Conservation (phyloP, 1,140 invertebrate genomes). For the Spodoptera frugiperda region DNA sequence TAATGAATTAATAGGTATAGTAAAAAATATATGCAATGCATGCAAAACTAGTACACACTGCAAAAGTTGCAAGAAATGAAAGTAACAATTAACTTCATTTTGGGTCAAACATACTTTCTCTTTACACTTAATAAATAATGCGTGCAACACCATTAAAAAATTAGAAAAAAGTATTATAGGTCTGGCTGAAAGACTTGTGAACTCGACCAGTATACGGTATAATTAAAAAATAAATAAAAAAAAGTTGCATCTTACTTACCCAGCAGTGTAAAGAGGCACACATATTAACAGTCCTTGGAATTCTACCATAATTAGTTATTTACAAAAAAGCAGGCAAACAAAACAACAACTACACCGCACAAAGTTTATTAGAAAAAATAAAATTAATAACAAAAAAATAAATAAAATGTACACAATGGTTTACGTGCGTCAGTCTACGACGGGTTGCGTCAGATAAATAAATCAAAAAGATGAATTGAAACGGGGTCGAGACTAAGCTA, state of each 20-base stretch:
- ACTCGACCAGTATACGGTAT: not conserved
- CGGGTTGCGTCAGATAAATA: not conserved
- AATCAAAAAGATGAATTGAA: constrained; percentile 24
- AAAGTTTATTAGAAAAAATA: constrained; percentile 5
- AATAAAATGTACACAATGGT: constrained; percentile 19
- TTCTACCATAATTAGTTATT: constrained; percentile 54
- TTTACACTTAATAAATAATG: constrained; percentile 1
- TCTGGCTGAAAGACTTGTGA: not conserved
- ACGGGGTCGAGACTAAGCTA: constrained; percentile 7
- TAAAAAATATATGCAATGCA: no score
- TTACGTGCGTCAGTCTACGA: constrained; percentile 12
- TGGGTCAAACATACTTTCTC: not conserved
- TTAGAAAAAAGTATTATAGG: not conserved
- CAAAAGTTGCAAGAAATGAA: not conserved
- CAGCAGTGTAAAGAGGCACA: constrained; percentile 62
- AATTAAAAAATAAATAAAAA: constrained; percentile 25
- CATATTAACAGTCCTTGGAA: constrained; percentile 61
- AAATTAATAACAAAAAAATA: constrained; percentile 2
- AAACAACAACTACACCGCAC: constrained; percentile 18
- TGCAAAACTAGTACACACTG: not conserved
- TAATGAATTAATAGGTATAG: no score
- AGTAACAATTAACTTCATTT: not conserved
- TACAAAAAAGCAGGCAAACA: constrained; percentile 8
- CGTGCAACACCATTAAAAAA: not conserved
- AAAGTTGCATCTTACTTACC: constrained; percentile 59